phyloP scores from a whole-genome alignment of 2,797 vertebrate species.

The Anas flavirostris region DNA sequence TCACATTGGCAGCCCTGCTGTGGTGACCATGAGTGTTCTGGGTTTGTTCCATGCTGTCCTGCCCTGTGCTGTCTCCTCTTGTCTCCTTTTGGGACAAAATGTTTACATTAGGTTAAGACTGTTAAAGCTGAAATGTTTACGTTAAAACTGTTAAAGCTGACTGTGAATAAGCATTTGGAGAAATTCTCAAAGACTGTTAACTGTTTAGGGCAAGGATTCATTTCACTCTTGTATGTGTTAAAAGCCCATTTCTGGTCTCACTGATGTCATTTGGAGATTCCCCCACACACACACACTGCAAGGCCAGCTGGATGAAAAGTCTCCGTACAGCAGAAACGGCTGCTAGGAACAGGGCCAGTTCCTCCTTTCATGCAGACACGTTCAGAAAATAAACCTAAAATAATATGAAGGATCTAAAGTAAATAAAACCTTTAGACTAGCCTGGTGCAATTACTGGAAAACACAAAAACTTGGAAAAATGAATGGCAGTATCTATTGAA shows the following conservation, averaged over 20 bases:
- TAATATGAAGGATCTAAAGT: not conserved
- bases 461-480: not conserved
- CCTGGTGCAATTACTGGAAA: not conserved
- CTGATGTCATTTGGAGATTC: not conserved
- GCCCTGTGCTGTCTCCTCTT: conserved; percentile 19
- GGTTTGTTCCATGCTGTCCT: conserved; percentile 32
- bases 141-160: not conserved
- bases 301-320: not conserved
- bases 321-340: not conserved
- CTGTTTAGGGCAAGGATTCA: conserved; percentile 3
- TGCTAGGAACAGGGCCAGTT: not conserved
- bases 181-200: conserved; percentile 2
- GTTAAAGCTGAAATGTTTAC: not conserved
- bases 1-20: conserved; percentile 17
- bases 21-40: conserved; percentile 35
- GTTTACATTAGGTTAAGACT: not conserved
- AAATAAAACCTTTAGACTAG: not conserved
- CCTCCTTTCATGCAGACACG: not conserved
- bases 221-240: conserved; percentile 13
- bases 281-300: not conserved
- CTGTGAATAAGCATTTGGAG: not conserved
- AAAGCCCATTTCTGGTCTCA: conserved; percentile 59
- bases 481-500: not conserved
- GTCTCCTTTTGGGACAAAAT: not conserved
- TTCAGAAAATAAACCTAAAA: not conserved